Evolutionary conservation across 2,888 invertebrate species (phyloP).

Genomic region (Nycteola revayana): DNA sequence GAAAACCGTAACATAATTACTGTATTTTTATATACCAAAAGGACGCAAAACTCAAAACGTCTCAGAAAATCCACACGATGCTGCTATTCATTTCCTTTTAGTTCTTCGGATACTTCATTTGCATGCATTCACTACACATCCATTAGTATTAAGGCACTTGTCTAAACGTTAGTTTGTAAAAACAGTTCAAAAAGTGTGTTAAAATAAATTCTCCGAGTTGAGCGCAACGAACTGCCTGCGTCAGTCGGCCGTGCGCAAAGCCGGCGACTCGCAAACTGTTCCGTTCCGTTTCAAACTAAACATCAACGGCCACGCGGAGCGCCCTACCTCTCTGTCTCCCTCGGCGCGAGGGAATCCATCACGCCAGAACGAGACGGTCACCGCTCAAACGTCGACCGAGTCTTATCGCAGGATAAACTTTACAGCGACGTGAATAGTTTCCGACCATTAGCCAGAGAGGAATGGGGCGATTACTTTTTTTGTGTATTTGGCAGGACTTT

Average conservation of each 20-base stretch:
- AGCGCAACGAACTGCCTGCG: constrained; percentile 69
- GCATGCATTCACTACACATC: constrained; percentile 78
- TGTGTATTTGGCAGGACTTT: constrained; percentile 74
- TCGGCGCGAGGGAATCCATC: constrained; percentile 50
- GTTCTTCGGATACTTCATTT: constrained; percentile 53
- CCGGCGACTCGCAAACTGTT: constrained; percentile 81
- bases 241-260: constrained; percentile 69
- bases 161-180: constrained; percentile 53
- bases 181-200: constrained; percentile 55
- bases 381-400: constrained; percentile 50
- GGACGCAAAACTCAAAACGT: constrained; percentile 67
- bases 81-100: constrained; percentile 53
- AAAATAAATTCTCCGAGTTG: constrained; percentile 65
- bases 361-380: constrained; percentile 55
- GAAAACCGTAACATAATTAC: constrained; percentile 51
- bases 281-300: constrained; percentile 68
- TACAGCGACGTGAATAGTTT: constrained; percentile 73
- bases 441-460: constrained; percentile 68
- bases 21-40: constrained; percentile 72
- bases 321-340: constrained; percentile 73
- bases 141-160: constrained; percentile 73
- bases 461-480: constrained; percentile 70
- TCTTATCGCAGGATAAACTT: constrained; percentile 78
- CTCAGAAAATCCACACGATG: constrained; percentile 58
- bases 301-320: constrained; percentile 74